Base-by-base conservation (phyloP, 2,888 invertebrate species). In the Agrotis clavis region DNA sequence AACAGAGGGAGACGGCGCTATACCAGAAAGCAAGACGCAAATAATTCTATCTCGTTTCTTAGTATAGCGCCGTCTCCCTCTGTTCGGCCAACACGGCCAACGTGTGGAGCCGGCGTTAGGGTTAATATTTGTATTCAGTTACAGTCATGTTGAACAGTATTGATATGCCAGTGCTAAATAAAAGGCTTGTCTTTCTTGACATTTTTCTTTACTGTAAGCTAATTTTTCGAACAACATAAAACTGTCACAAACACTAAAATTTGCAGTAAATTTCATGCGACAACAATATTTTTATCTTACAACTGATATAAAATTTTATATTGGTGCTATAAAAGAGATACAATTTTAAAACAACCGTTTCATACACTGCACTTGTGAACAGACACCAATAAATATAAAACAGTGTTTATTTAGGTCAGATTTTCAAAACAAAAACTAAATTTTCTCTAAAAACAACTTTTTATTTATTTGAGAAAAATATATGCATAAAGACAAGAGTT, bases 211-310 rank as follows among this genome's bases (percentile, higher is more conserved):
- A 13, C 47, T 16, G 7, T 16, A 56, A n/a, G 16, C 14, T 13
- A 13, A 13, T 21, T 35, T 21, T 35, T 4, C 13, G 13, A 56
- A 19, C 47, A 48, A n/a, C n/a, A 14, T 47, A 48, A 25, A 56
- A 19, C 54, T 62, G 2, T 14, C 4, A 71, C 56, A 1, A 21
- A 2, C 11, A 53, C 47, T 59, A 51, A 59, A 35, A 35, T 21
- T 13, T 16, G 11, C 14, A 21, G 16, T 60, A 56, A 47, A 16
- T 30, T 67, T 45, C 11, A 5, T 19, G 30, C 19, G 13, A 41
- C 16, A 74, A 25, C 30, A 74, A 61, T 61, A 74, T 61, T 74
- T 73, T 67, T 50, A 74, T 50, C 67, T 56, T 66, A 50, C 4
- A 30, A 21, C 7, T n/a, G 11, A 13, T 19, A 16, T 60, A 56